Percentiles rank a stretch among this genome's conserved stretches.
These are phyloP conservation scores for Archips xylosteana DNA, from an alignment of 2,888 invertebrate species.

Conservation along the genomic window DNA sequence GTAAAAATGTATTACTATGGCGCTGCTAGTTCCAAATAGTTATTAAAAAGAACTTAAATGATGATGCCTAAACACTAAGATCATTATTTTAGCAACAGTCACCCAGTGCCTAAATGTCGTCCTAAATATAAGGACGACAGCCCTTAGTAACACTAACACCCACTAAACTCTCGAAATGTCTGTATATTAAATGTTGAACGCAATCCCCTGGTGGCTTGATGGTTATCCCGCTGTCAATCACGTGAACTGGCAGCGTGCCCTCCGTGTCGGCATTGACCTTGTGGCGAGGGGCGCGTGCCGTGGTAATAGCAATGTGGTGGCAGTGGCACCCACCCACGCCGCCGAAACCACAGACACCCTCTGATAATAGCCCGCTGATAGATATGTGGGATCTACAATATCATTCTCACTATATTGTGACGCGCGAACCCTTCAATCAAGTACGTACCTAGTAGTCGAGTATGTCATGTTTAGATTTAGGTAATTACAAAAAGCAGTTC, in stretches of 20 bases:
- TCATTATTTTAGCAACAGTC: too few relatives aligned
- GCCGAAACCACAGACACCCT: slow-evolving; percentile 52
- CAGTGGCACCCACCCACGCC: slow-evolving; percentile 45
- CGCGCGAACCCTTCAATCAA: slow-evolving; percentile 14
- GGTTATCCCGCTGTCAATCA: slow-evolving; percentile 56
- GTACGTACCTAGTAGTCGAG: not conserved
- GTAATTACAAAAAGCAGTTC: not conserved
- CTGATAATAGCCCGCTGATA: slow-evolving; percentile 33
- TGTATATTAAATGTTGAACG: slow-evolving; percentile 12
- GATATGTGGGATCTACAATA: slow-evolving; percentile 7
- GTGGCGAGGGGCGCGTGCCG: slow-evolving; percentile 44
- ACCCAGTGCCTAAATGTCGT: not conserved
- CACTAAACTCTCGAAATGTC: not conserved
- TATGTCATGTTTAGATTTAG: not conserved
- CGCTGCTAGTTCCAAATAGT: too few relatives aligned
- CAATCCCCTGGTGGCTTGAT: slow-evolving; percentile 25
- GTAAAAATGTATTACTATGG: too few relatives aligned
- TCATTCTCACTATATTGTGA: slow-evolving; percentile 21
- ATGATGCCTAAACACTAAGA: too few relatives aligned
- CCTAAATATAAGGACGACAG: not conserved
- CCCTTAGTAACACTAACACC: not conserved
- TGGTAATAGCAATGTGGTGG: slow-evolving; percentile 20
- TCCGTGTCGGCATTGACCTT: slow-evolving; percentile 68
- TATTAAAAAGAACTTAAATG: too few relatives aligned
- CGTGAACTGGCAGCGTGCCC: slow-evolving; percentile 47